phyloP scores from a whole-genome alignment of 2,888 invertebrate species.

The Neria commutata region DNA sequence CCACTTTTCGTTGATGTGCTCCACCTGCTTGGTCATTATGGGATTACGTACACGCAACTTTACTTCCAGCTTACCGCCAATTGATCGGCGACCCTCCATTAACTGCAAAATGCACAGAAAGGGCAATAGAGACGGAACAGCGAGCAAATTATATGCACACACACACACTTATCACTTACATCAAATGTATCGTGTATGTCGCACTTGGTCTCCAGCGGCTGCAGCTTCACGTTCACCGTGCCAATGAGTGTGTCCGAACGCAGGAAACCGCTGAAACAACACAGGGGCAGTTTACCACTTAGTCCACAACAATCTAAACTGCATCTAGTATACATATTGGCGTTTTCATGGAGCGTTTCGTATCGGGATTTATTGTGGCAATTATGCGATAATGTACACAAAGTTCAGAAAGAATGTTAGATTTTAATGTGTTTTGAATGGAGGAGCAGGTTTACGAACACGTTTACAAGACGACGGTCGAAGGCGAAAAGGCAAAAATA shows the following conservation, averaged over 20 bases:
- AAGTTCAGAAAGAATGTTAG: too few species aligned
- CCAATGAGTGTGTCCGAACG: constrained; percentile 87
- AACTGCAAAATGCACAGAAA: constrained; percentile 67
- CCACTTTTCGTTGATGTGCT: constrained; percentile 91
- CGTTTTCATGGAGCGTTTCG: too few species aligned
- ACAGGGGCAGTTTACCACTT: constrained; percentile 62
- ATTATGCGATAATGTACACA: too few species aligned
- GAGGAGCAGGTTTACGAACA: too few species aligned
- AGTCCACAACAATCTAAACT: constrained; percentile 61
- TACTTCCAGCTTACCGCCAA: constrained; percentile 90
- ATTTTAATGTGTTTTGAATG: too few species aligned
- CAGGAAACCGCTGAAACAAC: constrained; percentile 92
- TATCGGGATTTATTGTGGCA: too few species aligned
- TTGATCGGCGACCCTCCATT: constrained; percentile 85
- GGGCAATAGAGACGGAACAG: not conserved
- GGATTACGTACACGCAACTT: constrained; percentile 88
- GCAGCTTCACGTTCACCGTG: constrained; percentile 80
- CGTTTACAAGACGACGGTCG: too few species aligned
- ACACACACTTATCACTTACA: constrained; percentile 69
- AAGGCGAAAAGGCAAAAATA: too few species aligned
- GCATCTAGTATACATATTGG: constrained; percentile 51
- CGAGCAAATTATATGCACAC: not conserved
- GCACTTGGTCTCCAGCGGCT: constrained; percentile 86
- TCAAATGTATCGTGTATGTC: constrained; percentile 91
- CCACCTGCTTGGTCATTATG: constrained; percentile 84